Evolutionary conservation across 2,888 invertebrate genomes (phyloP), one percentile per base, ranked within the genome.

Genomic region (Synergus japonicus): DNA sequence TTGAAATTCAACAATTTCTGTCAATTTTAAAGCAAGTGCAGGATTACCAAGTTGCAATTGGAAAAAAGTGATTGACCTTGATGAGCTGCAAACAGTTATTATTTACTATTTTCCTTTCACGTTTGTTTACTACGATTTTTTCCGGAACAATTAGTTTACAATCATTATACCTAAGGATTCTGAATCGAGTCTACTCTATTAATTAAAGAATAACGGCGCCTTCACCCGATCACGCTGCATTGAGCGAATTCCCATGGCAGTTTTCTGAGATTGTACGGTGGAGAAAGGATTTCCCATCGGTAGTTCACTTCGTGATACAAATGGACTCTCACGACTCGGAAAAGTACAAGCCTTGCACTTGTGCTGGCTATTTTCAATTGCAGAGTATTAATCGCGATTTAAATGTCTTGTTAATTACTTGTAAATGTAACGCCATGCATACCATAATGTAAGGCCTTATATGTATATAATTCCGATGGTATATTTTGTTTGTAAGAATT

Each of bases 221-320:
- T 81, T 81, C 81, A 81, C 76, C 78, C 78, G 80, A 81, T 77
- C 63, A 46, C 65, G 82, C 81, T 80, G 80, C 81, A 81, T 9
- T 66, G 76, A 77, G 81, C 79, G 76, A 83, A 83, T 84, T 84
- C 83, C 82, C 80, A 83, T 80, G 82, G 78, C 78, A 69, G 82
- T 81, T 82, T 80, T 79, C 77, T 69, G 69, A 15, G 73, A 66
- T 37, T 77, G 58, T 80, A 76, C 76, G 83, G 77, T 81, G 81
- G 84, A 83, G 84, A 84, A 85, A 84, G 84, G 83, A 84, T 85
- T 86, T 85, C 85, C 82, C 85, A 82, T 81, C 82, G 80, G 78
- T 54, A 78, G 78, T 78, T 60, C 22, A 64, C 81, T 80, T 78
- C 80, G 78, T 77, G 83, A 80, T 82, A 65, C 81, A 78, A 83